Base-by-base conservation (phyloP, 2,888 invertebrate genomes). In the Dascillus cervinus region DNA sequence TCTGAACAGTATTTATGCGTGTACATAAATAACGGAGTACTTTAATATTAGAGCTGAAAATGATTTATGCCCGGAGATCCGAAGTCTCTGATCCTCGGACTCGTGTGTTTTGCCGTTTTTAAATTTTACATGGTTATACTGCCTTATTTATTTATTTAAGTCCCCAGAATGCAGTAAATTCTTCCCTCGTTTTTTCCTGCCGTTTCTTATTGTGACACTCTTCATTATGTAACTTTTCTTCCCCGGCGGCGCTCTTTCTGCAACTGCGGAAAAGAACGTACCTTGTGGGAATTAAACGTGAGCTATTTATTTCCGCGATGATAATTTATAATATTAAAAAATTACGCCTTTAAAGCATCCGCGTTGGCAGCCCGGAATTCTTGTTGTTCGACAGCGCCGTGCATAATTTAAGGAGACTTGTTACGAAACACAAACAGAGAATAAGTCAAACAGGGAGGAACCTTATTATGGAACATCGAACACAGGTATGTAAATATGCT, bases 1-100 rank as follows among this genome's bases (percentile, higher is more conserved):
- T 43, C 45, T 43, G 44, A 43, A 46, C 41, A 38, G 46, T 49
- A 47, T 49, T 50, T 50, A 51, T 47, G 48, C 48, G 43, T 43
- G 34, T 44, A 43, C 49, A 50, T 50, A 54, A 53, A 53, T 54
- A 53, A 52, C 50, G 30, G 35, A 43, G 39, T 44, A 49, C 47
- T 51, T 49, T 49, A 52, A 53, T 52, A 51, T 52, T 53, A 47
- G 47, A 49, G 45, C 41, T 37, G 39, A 33, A 41, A 43, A 42
- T 49, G 50, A 52, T 51, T 51, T 50, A 49, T 49, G 44, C 34
- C 29, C 26, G 15, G 13, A 34, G 21, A 29, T 23, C 26, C 29
- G 14, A 26, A 22, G 25, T 28, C 25, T 22, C 12, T 14, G 29
- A 28, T 26, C 15, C 29, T 22, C 29, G 29, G 23, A 25, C 29